Evolutionary conservation across 1,140 invertebrate genomes (phyloP).

Genomic region (Phortica variegata): DNA sequence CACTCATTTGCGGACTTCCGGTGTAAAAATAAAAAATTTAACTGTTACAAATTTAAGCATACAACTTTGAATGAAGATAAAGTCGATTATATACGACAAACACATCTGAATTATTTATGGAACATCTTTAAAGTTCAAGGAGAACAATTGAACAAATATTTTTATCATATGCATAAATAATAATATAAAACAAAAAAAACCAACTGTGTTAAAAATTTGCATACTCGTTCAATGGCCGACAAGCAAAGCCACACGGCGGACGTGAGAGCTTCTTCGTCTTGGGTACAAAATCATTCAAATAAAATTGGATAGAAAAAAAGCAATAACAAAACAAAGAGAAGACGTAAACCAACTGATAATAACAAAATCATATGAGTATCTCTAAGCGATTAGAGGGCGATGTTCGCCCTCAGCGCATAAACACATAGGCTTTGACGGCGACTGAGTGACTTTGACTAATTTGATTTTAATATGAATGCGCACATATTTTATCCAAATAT

Average conservation of each 20-base stretch:
- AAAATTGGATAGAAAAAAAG: too few species aligned
- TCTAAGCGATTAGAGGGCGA: slow-evolving; percentile 11
- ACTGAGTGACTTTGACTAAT: slow-evolving; percentile 30
- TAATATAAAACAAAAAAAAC: slow-evolving; percentile 10
- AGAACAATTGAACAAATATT: slow-evolving; percentile 16
- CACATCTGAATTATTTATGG: slow-evolving; percentile 20
- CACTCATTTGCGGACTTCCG: too few species aligned
- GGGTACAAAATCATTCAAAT: too few species aligned
- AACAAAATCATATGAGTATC: slow-evolving; percentile 4
- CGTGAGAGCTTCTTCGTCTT: too few species aligned
- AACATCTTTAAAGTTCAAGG: slow-evolving; percentile 41
- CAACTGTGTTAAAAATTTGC: slow-evolving; percentile 15
- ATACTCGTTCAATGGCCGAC: slow-evolving; percentile 15
- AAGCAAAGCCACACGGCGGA: not conserved
- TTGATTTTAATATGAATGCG: slow-evolving; percentile 40
- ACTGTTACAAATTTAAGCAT: not conserved
- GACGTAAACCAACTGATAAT: not conserved
- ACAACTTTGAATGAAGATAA: slow-evolving; percentile 13
- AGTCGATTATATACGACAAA: slow-evolving; percentile 5
- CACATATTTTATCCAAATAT: slow-evolving; percentile 8
- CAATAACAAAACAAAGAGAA: too few species aligned
- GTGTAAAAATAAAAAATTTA: not conserved
- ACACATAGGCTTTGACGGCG: not conserved
- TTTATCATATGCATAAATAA: not conserved
- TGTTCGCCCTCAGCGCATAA: slow-evolving; percentile 1